Conservation (phyloP, 1,140 invertebrate genomes). For the Drosophila azteca region DNA sequence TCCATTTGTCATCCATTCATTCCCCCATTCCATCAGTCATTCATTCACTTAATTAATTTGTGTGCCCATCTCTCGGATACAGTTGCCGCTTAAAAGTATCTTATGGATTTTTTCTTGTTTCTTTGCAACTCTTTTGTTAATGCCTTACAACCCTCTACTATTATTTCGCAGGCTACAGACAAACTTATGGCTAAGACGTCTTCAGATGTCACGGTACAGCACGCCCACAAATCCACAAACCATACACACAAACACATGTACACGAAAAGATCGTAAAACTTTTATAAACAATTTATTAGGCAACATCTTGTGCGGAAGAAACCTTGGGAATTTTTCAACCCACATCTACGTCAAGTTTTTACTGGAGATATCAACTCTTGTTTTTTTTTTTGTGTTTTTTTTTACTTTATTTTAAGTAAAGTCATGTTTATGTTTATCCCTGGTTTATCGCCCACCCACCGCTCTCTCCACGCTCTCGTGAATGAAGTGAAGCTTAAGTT, state of each 20-base stretch:
- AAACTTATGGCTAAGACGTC: constrained; percentile 56
- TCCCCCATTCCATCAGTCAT: constrained; percentile 20
- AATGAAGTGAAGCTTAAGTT: constrained; percentile 36
- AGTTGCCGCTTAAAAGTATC: constrained; percentile 47
- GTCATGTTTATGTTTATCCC: constrained; percentile 47
- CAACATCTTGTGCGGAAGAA: constrained; percentile 8
- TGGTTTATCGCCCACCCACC: neutral
- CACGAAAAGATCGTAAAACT: constrained; percentile 42
- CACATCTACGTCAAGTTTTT: constrained; percentile 8
- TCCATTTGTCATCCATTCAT: constrained; percentile 45
- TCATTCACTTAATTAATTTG: constrained; percentile 32
- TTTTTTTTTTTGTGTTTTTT: neutral
- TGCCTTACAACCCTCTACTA: constrained; percentile 13
- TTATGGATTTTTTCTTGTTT: constrained; percentile 7
- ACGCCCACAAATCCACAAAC: constrained; percentile 16
- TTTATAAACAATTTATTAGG: constrained; percentile 53
- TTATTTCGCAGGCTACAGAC: constrained; percentile 52
- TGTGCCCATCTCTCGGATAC: constrained; percentile 1
- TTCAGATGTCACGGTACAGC: constrained; percentile 49
- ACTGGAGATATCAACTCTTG: constrained; percentile 5
- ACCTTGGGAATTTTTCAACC: constrained; percentile 14
- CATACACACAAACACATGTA: constrained; percentile 10
- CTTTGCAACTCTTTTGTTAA: constrained; percentile 24
- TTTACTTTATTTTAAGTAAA: constrained; percentile 39
- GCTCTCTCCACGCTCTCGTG: constrained; percentile 17